These are phyloP conservation scores for Scaptomyza pallida DNA, from an alignment of 1,140 invertebrate genomes.

Conservation along the genomic window DNA sequence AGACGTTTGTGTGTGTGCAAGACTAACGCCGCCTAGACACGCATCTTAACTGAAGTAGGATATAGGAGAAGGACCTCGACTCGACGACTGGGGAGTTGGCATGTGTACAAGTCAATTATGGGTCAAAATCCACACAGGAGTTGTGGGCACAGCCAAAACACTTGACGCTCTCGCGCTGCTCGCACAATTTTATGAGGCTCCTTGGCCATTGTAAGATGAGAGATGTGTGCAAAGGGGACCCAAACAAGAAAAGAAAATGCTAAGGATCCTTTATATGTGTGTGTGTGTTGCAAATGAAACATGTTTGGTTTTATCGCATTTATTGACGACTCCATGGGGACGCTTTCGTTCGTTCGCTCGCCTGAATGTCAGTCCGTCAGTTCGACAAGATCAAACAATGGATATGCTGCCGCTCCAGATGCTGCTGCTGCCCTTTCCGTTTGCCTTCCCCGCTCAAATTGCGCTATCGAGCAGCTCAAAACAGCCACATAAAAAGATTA, in stretches of 20 bases:
- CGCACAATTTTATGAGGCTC: slow-evolving; percentile 69
- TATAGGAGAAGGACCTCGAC: slow-evolving; percentile 6
- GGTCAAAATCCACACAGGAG: slow-evolving; percentile 79
- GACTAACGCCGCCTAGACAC: slow-evolving; percentile 59
- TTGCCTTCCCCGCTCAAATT: slow-evolving; percentile 38
- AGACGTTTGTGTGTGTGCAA: not conserved
- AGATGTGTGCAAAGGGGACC: slow-evolving; percentile 36
- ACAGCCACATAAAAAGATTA: slow-evolving; percentile 81
- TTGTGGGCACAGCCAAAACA: slow-evolving; percentile 54
- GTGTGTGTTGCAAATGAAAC: slow-evolving; percentile 71
- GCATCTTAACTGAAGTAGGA: slow-evolving; percentile 27
- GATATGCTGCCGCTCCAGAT: slow-evolving; percentile 24
- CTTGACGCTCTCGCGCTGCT: slow-evolving; percentile 50
- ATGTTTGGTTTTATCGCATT: slow-evolving; percentile 82
- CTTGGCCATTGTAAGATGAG: slow-evolving; percentile 41
- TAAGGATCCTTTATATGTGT: too few species aligned
- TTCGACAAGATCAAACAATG: slow-evolving; percentile 72
- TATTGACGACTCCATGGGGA: slow-evolving; percentile 79
- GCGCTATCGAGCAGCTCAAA: slow-evolving; percentile 75
- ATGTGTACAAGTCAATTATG: slow-evolving; percentile 81
- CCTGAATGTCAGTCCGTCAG: slow-evolving; percentile 15
- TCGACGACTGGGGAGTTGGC: slow-evolving; percentile 66
- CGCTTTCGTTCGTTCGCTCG: slow-evolving; percentile 44
- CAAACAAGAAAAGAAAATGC: not conserved
- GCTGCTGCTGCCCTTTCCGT: not conserved